A percentile compares a stretch with the other conserved stretches of the same genome.
phyloP scores from a whole-genome alignment of 2,888 invertebrate species.

The Drosophila setosimentum region DNA sequence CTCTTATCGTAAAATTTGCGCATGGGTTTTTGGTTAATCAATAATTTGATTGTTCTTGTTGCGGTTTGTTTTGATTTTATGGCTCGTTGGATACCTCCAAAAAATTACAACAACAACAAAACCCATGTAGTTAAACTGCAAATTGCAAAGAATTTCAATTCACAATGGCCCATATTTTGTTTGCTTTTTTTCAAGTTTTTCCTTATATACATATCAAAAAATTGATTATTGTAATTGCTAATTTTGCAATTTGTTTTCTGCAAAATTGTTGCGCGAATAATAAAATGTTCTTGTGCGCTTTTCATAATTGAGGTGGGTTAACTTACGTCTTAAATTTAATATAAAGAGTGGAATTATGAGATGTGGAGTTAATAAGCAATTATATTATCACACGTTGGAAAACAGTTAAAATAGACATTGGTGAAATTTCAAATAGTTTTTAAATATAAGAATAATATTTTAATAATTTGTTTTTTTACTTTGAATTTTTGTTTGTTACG shows the following conservation, averaged over 20 bases:
- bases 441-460: background rate
- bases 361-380: background rate
- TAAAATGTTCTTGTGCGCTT: slow-evolving; percentile 22
- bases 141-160: slow-evolving; percentile 41
- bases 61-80: slow-evolving; percentile 8
- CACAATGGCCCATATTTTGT: slow-evolving; percentile 13
- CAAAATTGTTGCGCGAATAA: slow-evolving; percentile 21
- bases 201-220: slow-evolving; percentile 39
- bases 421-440: background rate
- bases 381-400: background rate
- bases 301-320: too few relatives aligned
- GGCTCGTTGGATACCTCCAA: slow-evolving; percentile 6
- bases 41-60: slow-evolving; percentile 32
- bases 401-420: background rate
- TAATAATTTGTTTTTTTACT: background rate
- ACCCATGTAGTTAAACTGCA: slow-evolving; percentile 19
- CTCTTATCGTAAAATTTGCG: slow-evolving; percentile 12
- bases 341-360: too few relatives aligned
- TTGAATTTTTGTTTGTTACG: background rate
- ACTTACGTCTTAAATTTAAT: too few relatives aligned
- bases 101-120: background rate
- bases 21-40: slow-evolving; percentile 45
- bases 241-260: slow-evolving; percentile 12
- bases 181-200: slow-evolving; percentile 31
- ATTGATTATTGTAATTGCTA: slow-evolving; percentile 29